Base-by-base conservation (phyloP, 2,888 invertebrate species). In the Amiota communis region DNA sequence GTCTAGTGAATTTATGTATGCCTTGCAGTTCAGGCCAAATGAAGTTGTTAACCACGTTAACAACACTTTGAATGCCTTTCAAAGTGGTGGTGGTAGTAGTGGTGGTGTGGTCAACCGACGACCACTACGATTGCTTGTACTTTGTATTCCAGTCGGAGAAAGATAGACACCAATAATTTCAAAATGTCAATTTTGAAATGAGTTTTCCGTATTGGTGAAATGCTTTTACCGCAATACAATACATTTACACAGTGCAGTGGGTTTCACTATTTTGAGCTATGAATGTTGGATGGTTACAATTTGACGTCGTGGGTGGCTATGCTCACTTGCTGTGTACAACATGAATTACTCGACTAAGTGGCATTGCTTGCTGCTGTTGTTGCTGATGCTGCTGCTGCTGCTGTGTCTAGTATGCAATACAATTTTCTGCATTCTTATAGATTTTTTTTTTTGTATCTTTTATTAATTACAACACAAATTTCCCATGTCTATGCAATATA, bases 11-110 rank as follows among this genome's bases (percentile, higher is more conserved):
- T 87, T 87, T 87, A 87, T 88, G 88, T 56, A 46, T 23, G 64
- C 12, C 46, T 23, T 47, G 56, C 85, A 76, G 57, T 64, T 70
- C 67, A 36, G 74, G 81, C 83, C 83, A 83, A 88, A 88, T 88
- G 89, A 88, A 88, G 88, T 89, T 89, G 88, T 88, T 88, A 88
- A 87, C 86, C 81, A 79, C 83, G 84, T 81, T 87, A 88, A 88
- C 88, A 88, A 88, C 84, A 89, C 89, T 83, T 36, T 36, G 36
- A 36, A 36, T 36, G 36, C 36, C 36, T 36, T 36, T 36, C 36
- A 36, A 36, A 36, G 36, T 36, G 36, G 6, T 36, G 36, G 36
- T 36, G 36, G n/a, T n/a, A n/a, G n/a, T n/a, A n/a, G n/a, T n/a
- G n/a, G n/a, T n/a, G n/a, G n/a, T n/a, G n/a, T n/a, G n/a, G n/a